Percentiles rank a stretch among this genome's conserved stretches.
Evolutionary conservation across 2,888 invertebrate genomes (phyloP).

Genomic region (Cordilura impudica): DNA sequence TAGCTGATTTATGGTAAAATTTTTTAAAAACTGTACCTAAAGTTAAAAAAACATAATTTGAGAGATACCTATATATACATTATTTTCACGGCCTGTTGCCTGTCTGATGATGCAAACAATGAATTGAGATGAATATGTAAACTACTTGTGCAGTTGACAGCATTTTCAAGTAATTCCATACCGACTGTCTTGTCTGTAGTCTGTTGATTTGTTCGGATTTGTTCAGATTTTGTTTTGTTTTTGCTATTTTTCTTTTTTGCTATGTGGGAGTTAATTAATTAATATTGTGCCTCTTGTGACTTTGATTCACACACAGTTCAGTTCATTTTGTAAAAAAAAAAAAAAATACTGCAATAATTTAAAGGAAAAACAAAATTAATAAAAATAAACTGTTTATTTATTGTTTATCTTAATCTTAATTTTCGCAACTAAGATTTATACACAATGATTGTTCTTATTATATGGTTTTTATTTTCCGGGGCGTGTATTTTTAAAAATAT

Average conservation of each 20-base stretch:
- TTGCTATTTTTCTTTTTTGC: constrained; percentile 16
- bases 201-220: constrained; percentile 12
- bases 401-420: constrained; percentile 42
- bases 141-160: neutral
- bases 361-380: constrained; percentile 42
- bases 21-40: too few species aligned
- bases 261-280: constrained; percentile 60
- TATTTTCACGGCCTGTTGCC: too few species aligned
- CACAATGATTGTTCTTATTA: constrained; percentile 11
- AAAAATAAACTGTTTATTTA: constrained; percentile 51
- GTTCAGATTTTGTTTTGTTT: constrained; percentile 14
- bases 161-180: neutral
- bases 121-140: neutral
- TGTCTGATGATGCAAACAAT: neutral
- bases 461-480: constrained; percentile 32
- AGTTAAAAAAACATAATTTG: too few species aligned
- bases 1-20: too few species aligned
- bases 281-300: constrained; percentile 43
- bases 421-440: constrained; percentile 37
- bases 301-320: constrained; percentile 32
- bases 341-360: constrained; percentile 4
- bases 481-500: neutral
- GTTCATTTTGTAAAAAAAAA: constrained; percentile 18
- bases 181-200: neutral
- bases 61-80: too few species aligned